A percentile compares a stretch with the other conserved stretches of the same genome.
Evolutionary conservation across 2,888 invertebrate species (phyloP).

Genomic region (Plusia festucae): DNA sequence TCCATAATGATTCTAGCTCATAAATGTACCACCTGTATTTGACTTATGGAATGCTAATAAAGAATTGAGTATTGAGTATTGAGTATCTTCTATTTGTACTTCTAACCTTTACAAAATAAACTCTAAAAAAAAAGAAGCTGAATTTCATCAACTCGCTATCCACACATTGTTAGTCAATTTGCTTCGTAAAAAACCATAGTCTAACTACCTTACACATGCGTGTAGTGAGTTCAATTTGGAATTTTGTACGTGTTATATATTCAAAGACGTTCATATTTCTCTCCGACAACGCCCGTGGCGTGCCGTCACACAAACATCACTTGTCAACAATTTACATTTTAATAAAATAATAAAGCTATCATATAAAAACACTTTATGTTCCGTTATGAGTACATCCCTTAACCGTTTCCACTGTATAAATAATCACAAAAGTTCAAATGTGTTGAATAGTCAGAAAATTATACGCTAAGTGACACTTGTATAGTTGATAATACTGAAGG

Average conservation of each 20-base stretch:
- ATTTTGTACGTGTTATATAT: conserved; percentile 34
- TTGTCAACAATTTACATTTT: conserved; percentile 76
- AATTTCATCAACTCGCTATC: neutral
- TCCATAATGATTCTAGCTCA: no score
- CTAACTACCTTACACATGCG: conserved; percentile 21
- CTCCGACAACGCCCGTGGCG: conserved; percentile 50
- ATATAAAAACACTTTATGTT: conserved; percentile 63
- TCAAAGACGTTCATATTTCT: conserved; percentile 49
- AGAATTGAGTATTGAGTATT: no score
- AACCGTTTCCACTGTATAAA: conserved; percentile 12
- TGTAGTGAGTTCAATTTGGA: conserved; percentile 30
- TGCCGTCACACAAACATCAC: conserved; percentile 62
- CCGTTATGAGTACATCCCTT: conserved; percentile 63
- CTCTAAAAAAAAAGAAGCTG: no score
- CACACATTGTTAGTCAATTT: conserved; percentile 2
- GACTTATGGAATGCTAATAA: no score
- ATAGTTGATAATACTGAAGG: no score
- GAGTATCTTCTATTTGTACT: no score
- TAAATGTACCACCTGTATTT: no score
- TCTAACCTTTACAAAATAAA: no score
- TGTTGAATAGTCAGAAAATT: neutral
- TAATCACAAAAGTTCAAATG: neutral
- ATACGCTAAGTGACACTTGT: no score
- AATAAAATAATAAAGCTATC: conserved; percentile 72
- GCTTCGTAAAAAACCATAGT: conserved; percentile 17